Conservation (phyloP, 2,888 invertebrate genomes). For the Sturmia bella region DNA sequence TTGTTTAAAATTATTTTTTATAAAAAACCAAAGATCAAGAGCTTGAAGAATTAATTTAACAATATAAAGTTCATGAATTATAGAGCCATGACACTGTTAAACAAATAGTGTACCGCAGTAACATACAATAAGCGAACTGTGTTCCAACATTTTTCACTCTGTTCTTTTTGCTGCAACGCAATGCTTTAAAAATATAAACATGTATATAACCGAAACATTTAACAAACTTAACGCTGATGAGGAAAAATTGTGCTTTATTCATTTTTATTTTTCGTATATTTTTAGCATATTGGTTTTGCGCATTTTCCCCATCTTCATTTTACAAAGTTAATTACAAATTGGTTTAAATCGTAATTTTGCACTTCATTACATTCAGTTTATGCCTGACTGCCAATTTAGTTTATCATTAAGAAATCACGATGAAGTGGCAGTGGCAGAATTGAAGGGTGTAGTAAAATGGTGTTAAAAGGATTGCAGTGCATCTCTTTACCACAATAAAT, state of each 20-base stretch:
- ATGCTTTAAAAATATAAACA: neutral
- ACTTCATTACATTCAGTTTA: conserved; percentile 80
- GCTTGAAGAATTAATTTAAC: no score
- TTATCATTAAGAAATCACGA: conserved; percentile 77
- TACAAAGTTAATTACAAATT: conserved; percentile 80
- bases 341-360: conserved; percentile 81
- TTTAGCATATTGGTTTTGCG: conserved; percentile 13
- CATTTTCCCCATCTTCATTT: conserved; percentile 72
- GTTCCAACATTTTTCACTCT: neutral
- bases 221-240: conserved; percentile 9
- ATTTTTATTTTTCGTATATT: neutral
- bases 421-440: conserved; percentile 10
- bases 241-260: conserved; percentile 3
- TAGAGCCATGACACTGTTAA: no score
- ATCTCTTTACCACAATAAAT: conserved; percentile 19
- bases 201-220: neutral
- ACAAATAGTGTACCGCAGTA: neutral
- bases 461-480: conserved; percentile 17
- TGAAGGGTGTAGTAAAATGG: neutral
- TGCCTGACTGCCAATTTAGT: conserved; percentile 81
- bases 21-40: no score
- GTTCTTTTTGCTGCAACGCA: neutral
- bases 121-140: neutral
- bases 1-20: no score
- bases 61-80: no score